A percentile compares a stretch with the other conserved stretches of the same genome.
Conservation (phyloP, 2,113 vertebrate species). For the Ardeotis arabs region DNA sequence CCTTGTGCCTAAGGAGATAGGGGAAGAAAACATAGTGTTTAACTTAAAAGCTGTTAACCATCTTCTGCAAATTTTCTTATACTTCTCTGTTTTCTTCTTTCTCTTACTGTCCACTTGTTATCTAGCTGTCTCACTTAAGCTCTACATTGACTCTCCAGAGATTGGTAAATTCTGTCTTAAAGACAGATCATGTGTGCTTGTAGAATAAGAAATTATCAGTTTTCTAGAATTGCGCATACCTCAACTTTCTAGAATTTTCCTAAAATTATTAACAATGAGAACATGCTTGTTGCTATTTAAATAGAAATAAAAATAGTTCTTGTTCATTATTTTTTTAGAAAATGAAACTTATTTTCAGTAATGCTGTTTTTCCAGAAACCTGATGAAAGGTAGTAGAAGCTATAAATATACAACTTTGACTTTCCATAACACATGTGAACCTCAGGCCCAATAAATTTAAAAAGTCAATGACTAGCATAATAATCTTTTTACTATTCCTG, state of each 20-base stretch:
- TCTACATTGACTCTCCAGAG: not conserved
- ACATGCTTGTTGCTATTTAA: not conserved
- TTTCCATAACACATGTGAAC: not conserved
- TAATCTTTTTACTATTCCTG: not conserved
- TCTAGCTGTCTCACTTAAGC: not conserved
- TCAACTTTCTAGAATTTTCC: not conserved
- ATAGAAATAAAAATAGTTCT: not conserved
- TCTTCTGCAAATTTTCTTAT: not conserved
- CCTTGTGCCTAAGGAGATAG: not conserved
- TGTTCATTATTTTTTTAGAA: not conserved
- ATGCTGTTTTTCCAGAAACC: not conserved
- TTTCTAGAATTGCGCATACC: not conserved
- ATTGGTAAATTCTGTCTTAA: not conserved
- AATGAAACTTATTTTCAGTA: not conserved
- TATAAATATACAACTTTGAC: not conserved
- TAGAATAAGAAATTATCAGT: not conserved
- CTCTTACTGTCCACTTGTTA: not conserved
- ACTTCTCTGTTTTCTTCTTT: not conserved
- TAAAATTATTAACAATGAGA: not conserved
- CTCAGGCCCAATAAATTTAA: not conserved
- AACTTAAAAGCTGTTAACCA: not conserved
- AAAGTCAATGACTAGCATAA: not conserved
- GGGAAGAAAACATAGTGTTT: not conserved
- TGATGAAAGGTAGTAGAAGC: not conserved
- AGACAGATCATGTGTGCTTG: not conserved